Evolutionary conservation across 1,140 invertebrate species (phyloP), one percentile per base, ranked within the genome.

Genomic region (Euglossa dilemma): DNA sequence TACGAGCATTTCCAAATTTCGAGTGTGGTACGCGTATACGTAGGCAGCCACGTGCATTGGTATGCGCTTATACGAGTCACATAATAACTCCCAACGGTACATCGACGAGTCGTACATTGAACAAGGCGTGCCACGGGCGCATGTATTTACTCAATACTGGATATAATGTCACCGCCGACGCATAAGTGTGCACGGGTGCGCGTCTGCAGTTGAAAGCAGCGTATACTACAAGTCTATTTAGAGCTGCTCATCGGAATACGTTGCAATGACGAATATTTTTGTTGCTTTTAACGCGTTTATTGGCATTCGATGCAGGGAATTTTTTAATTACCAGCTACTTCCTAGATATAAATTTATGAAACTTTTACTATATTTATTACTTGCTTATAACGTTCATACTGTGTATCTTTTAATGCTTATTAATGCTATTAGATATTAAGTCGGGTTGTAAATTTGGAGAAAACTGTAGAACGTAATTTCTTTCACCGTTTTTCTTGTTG

Each of bases 31-130:
- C n/a, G 54, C 50, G 69, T 8, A 75, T n/a, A n/a, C 36, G 36
- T 28, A 59, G 43, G n/a, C 7, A 43, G 18, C 66, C 28, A 75
- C 50, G 67, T 50, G 59, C 56, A 75, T 57, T 20, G 16, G 78
- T 54, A 54, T 66, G 69, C 79, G 72, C 74, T 77, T 86, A 52
- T 72, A 77, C 72, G 74, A 79, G 82, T 77, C 83, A 80, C 76
- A 80, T 88, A 86, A 89, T 88, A 88, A 89, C 67, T 88, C 83
- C 71, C 77, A 69, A 76, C 72, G 84, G 86, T 88, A 63, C 82
- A 88, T 88, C 83, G 83, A 85, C 87, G 72, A 83, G 78, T 72
- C 43, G 79, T 80, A 61, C 67, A 75, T 71, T 47, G 84, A 82
- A 77, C 73, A 85, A 85, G 78, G 77, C 57, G 74, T 64, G 76